These are phyloP conservation scores for Phylloscopus trochilus DNA, from an alignment of 2,113 vertebrate genomes.

Conservation along the genomic window DNA sequence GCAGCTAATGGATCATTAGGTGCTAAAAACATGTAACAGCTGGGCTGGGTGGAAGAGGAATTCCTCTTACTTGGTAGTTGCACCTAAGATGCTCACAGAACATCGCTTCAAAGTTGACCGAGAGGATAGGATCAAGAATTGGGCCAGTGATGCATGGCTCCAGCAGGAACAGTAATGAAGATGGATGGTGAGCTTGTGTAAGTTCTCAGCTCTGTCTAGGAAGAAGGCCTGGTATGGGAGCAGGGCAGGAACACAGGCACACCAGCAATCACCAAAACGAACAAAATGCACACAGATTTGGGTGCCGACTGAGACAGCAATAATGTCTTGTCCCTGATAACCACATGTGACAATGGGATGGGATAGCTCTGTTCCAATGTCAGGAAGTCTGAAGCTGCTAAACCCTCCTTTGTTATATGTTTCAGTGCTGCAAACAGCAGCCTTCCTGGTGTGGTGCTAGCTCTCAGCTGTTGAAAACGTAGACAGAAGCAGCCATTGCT, in stretches of 20 bases:
- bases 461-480: background rate
- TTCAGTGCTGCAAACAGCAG: background rate
- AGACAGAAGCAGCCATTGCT: background rate
- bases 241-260: background rate
- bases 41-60: background rate
- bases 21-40: background rate
- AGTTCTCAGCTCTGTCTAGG: too few relatives aligned
- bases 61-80: background rate
- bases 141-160: background rate
- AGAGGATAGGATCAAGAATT: accelerated
- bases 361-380: background rate
- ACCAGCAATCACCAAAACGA: background rate
- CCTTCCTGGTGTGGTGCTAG: accelerated
- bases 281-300: background rate
- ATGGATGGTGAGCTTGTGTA: too few relatives aligned
- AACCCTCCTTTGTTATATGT: accelerated
- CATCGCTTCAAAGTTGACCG: accelerated
- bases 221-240: accelerated
- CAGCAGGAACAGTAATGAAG: background rate
- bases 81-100: background rate
- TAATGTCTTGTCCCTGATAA: background rate
- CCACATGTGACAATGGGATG: accelerated
- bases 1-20: background rate
- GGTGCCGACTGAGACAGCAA: too few relatives aligned
- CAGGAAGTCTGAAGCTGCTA: background rate